Base-by-base conservation (phyloP, 1,140 invertebrate species). In the Drosophila pruinosa region DNA sequence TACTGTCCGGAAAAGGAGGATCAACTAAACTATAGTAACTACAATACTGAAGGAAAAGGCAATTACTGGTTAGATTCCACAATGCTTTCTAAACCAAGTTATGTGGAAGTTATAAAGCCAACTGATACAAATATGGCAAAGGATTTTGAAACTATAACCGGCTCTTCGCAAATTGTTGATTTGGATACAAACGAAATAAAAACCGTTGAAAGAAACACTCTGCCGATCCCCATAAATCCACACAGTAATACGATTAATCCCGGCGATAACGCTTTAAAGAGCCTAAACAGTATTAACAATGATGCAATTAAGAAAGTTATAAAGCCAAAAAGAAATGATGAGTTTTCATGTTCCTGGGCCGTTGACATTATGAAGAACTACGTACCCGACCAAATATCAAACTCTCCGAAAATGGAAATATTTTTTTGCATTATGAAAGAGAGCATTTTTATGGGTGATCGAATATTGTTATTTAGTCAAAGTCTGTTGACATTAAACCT, bases 381-480 rank as follows among this genome's bases (percentile, higher is more conserved):
- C 91, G 92, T 95, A 54, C 94, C 97, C 5, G 97, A 96, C 22
- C 92, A 96, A n/a, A 94, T 99, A 68, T 97, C 98, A 82, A 98
- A 98, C 88, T 98, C 98, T 3, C 96, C 96, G 1, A 99, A 99
- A 93, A 98, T 99, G 95, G 94, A 97, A 65, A 93, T 99, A 19
- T 95, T 99, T 71, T 98, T 99, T 90, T 96, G 95, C 58, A 97
- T 99, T 45, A 93, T 99, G 4, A 95, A 97, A 75, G 96, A 99
- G 92, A 96, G 97, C 70, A 95, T 99, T 26, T 92, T 93, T 53
- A 80, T 97, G 24, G 97, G 97, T 2, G 98, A 99, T 92, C 95
- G 98, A 61, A 93, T 99, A 15, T 93, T 99, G n/a, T 94, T 99
- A 2, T 99, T 99, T 91, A 99, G 98, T 82, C 98, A 99, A 91